These are phyloP conservation scores for Caenorhabditis becei DNA, from an alignment of 2,888 invertebrate genomes.

Conservation along the genomic window DNA sequence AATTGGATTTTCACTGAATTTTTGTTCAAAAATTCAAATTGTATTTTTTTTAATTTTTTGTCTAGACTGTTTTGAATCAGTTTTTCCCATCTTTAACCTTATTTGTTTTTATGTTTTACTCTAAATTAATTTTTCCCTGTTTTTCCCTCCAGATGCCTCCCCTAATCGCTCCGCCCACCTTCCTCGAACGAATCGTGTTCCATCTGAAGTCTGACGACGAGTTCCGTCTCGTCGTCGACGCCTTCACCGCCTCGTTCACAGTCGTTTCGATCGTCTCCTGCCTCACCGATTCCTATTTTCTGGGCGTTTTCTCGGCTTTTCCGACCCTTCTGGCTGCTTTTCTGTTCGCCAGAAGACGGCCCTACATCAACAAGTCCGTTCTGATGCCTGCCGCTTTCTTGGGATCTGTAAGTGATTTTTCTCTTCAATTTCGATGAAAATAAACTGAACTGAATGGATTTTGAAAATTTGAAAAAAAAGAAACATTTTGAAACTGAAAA, in stretches of 20 bases:
- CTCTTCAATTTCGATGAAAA: no score
- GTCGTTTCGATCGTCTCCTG: conserved; percentile 5
- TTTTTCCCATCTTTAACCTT: background rate
- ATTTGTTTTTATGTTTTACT: background rate
- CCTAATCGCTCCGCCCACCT: conserved; percentile 28
- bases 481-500: no score
- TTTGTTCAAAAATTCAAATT: background rate
- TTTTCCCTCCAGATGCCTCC: conserved; percentile 16
- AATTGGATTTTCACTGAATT: background rate
- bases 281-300: background rate
- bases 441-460: no score
- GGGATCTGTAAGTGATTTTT: conserved; percentile 68
- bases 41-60: conserved; percentile 1
- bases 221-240: conserved; percentile 31
- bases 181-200: conserved; percentile 21
- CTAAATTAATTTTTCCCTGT: background rate
- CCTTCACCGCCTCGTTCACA: conserved; percentile 26
- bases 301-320: conserved; percentile 3
- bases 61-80: background rate
- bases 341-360: conserved; percentile 1
- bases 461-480: no score
- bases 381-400: conserved; percentile 53
- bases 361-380: conserved; percentile 16
- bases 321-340: background rate
- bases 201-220: conserved; percentile 46